phyloP scores from a whole-genome alignment of 2,113 vertebrate species.

The Toxotes jaculatrix region DNA sequence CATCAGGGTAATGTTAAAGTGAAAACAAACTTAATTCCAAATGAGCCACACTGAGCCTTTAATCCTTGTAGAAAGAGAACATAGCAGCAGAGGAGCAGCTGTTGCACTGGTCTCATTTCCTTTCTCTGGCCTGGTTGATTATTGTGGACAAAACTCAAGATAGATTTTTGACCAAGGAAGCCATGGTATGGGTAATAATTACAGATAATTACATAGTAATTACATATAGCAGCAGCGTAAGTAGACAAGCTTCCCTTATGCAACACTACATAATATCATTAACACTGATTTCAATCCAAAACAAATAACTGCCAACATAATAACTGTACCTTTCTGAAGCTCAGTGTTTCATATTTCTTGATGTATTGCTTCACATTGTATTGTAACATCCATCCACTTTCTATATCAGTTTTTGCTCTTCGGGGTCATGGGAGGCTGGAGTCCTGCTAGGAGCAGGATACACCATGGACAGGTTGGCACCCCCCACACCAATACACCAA shows the following conservation, averaged over 20 bases:
- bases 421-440: no score
- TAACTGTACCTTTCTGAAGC: conserved; percentile 10
- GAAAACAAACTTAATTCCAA: conserved; percentile 66
- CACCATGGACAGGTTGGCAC: no score
- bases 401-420: no score
- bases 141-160: conserved; percentile 25
- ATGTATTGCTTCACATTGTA: no score
- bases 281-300: background rate
- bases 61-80: conserved; percentile 36
- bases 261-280: background rate
- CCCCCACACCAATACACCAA: no score
- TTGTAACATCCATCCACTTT: no score
- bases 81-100: conserved; percentile 19
- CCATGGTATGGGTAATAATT: conserved; percentile 6
- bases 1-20: conserved; percentile 40
- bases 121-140: conserved; percentile 21
- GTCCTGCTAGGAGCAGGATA: no score
- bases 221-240: background rate
- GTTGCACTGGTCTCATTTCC: conserved; percentile 12
- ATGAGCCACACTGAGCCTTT: conserved; percentile 44
- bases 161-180: conserved; percentile 22
- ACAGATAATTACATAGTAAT: background rate
- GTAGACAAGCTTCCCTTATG: background rate
- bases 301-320: background rate
- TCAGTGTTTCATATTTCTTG: background rate